phyloP scores from a whole-genome alignment of 53 echinoderm and acorn worm genomes.

The Zoroaster sp. region DNA sequence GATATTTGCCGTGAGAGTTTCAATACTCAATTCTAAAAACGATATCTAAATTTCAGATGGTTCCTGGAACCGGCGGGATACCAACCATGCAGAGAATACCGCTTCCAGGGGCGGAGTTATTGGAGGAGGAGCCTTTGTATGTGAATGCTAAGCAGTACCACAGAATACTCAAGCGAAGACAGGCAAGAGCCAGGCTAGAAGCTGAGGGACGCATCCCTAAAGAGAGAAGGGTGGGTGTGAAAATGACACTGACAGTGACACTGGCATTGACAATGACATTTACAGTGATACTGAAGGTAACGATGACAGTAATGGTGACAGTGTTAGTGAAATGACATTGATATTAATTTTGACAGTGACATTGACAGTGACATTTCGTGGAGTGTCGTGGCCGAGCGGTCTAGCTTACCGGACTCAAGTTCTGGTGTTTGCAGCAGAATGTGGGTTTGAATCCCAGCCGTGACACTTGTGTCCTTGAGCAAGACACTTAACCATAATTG shows the following conservation, averaged over 20 bases:
- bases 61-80: slow-evolving; percentile 87
- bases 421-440: no score
- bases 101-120: slow-evolving; percentile 86
- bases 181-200: slow-evolving; percentile 90
- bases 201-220: slow-evolving; percentile 97
- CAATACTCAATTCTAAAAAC: neutral
- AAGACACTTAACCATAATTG: no score
- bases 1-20: no score
- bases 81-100: slow-evolving; percentile 98
- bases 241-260: neutral
- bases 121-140: slow-evolving; percentile 96
- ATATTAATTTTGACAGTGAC: no score
- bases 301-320: no score
- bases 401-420: no score
- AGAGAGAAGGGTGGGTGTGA: slow-evolving; percentile 79
- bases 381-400: no score
- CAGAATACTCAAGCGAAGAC: slow-evolving; percentile 85
- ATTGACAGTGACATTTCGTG: no score
- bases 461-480: no score
- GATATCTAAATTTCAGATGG: slow-evolving; percentile 71
- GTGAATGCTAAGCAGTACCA: slow-evolving; percentile 99
- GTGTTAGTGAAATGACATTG: no score
- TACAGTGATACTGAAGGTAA: no score
- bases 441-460: no score
- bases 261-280: neutral